Conservation (phyloP, 2,797 vertebrate species). For the Urophycis tenuis region DNA sequence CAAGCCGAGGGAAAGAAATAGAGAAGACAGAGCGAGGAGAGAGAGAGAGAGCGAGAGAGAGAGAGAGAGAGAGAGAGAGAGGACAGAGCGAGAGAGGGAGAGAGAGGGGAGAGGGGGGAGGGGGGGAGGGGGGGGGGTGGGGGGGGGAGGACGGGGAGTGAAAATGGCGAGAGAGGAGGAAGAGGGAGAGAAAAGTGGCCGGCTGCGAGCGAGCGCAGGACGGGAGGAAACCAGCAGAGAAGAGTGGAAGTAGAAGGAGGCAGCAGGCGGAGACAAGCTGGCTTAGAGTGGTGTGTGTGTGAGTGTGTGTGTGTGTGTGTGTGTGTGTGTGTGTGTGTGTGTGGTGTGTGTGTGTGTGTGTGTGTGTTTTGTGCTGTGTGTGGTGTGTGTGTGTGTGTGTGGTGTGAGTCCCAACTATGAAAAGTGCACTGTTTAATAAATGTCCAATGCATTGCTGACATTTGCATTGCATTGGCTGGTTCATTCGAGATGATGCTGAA, state of each 20-base stretch:
- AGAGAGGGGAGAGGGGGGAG: constrained; percentile 24
- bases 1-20: constrained; percentile 33
- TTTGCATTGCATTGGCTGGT: background rate
- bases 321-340: background rate
- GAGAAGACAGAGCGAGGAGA: constrained; percentile 1
- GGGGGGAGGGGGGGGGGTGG: constrained; percentile 30
- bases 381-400: too few species aligned
- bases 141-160: background rate
- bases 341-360: too few species aligned
- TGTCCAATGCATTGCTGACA: background rate
- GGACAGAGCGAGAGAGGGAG: constrained; percentile 31
- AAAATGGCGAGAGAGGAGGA: background rate
- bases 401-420: background rate
- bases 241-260: background rate
- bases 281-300: background rate
- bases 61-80: constrained; percentile 22
- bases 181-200: background rate
- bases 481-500: background rate
- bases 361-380: too few species aligned
- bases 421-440: background rate
- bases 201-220: background rate
- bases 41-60: constrained; percentile 33
- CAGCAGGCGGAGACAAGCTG: constrained; percentile 1
- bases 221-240: background rate
- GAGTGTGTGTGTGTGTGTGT: background rate